Base-by-base conservation (phyloP, 1,140 invertebrate species). In the Trachelipus rathkii region DNA sequence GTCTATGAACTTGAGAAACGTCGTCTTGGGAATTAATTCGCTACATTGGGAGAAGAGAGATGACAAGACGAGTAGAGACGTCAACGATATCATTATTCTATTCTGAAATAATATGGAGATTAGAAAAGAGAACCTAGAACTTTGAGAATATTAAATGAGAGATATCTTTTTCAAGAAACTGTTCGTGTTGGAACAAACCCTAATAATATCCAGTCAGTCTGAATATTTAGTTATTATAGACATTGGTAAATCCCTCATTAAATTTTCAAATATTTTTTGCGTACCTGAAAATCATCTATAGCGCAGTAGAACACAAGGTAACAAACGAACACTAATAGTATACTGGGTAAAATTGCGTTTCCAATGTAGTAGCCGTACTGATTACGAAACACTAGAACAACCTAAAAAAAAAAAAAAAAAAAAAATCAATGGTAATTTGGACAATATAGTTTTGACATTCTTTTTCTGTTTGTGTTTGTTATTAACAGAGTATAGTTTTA, bases 331-430 rank as follows among this genome's bases (percentile, higher is more conserved):
- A 75, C 78, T 11, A 75, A 46, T 46, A 79, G 73, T 10, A 79
- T 9, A 21, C 72, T 77, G 6, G 78, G 78, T 44, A 77, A 19
- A 24, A 79, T 74, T 13, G 72, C 76, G 68, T 79, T 79, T 15
- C 73, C 78, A 13, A 79, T 75, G 69, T 79, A 79, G 73, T 79
- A 79, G 10, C 75, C 73, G 23, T 77, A 79, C 44, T 77, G 78
- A 44, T 79, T 79, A n/a, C 71, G 69, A 72, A 79, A 79, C 13
- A 72, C 53, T 68, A 77, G 74, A 11, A 45, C 21, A 4, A 72
- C 23, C 71, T 72, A 50, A 0, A 72, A 44, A 23, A 10, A 10
- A 44, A n/a, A n/a, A n/a, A n/a, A n/a, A n/a, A n/a, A n/a, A n/a
- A n/a, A n/a, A n/a, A n/a, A n/a, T n/a, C n/a, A n/a, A n/a, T n/a